phyloP scores from a whole-genome alignment of 2,888 invertebrate genomes.

The Pocota personata region DNA sequence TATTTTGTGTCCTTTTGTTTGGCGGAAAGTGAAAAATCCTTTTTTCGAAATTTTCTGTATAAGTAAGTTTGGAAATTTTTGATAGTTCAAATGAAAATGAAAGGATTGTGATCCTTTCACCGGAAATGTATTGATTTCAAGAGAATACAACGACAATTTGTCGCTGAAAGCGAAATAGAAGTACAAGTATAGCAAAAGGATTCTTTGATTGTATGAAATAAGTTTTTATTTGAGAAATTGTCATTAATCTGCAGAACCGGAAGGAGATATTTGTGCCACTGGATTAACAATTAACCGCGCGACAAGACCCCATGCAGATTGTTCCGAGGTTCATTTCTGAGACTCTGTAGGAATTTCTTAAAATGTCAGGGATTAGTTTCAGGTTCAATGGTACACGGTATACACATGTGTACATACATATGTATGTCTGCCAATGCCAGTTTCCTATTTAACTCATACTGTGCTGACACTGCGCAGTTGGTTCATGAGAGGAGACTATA shows the following conservation, averaged over 20 bases:
- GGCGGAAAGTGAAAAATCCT: slow-evolving; percentile 56
- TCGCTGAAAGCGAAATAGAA: slow-evolving; percentile 41
- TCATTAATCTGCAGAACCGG: slow-evolving; percentile 59
- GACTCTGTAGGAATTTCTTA: slow-evolving; percentile 25
- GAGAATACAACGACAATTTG: slow-evolving; percentile 58
- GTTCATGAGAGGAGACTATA: slow-evolving; percentile 16
- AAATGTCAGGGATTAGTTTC: slow-evolving; percentile 69
- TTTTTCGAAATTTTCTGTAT: slow-evolving; percentile 32
- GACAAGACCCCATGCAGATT: slow-evolving; percentile 47
- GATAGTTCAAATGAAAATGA: slow-evolving; percentile 41
- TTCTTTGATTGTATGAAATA: slow-evolving; percentile 24
- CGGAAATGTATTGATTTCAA: slow-evolving; percentile 65
- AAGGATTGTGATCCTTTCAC: slow-evolving; percentile 70
- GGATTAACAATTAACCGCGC: slow-evolving; percentile 58
- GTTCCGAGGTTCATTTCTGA: slow-evolving; percentile 30
- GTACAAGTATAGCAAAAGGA: slow-evolving; percentile 8
- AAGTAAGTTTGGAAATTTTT: slow-evolving; percentile 23
- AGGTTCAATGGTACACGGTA: slow-evolving; percentile 69
- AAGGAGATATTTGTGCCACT: slow-evolving; percentile 69
- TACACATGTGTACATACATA: not conserved
- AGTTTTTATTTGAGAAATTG: slow-evolving; percentile 26
- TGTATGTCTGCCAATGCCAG: slow-evolving; percentile 34
- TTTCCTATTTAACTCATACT: slow-evolving; percentile 21
- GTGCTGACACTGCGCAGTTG: slow-evolving; percentile 48
- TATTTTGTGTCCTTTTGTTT: slow-evolving; percentile 54